Evolutionary conservation across 2,888 invertebrate genomes (phyloP).

Genomic region (Rhopalosiphum nymphaeae): DNA sequence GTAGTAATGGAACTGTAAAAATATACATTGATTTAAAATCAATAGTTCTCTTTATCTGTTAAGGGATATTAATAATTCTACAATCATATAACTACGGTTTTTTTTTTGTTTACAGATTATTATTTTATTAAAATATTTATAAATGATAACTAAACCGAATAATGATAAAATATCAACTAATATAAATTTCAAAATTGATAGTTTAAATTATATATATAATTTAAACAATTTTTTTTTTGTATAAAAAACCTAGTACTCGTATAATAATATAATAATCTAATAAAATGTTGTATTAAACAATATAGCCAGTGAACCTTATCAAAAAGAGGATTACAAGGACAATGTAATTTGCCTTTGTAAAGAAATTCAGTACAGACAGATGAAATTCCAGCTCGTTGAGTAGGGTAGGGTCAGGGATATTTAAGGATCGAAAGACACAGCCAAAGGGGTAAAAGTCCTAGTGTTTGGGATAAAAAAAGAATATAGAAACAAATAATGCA

Average conservation of each 20-base stretch:
- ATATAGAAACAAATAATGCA: not conserved
- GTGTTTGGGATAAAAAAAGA: not conserved
- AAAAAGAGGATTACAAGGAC: slow-evolving; percentile 39
- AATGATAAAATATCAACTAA: not conserved
- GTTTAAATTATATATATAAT: not conserved
- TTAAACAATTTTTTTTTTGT: not conserved
- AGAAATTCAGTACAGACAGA: slow-evolving; percentile 31
- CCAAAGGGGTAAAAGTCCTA: not conserved
- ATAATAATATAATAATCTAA: slow-evolving; percentile 37
- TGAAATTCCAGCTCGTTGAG: slow-evolving; percentile 39
- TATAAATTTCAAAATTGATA: not conserved
- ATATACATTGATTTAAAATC: not conserved
- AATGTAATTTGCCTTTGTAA: slow-evolving; percentile 36
- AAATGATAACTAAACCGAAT: not conserved
- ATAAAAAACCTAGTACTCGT: not conserved
- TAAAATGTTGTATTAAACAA: not conserved
- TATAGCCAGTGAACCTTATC: slow-evolving; percentile 3
- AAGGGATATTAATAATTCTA: not conserved
- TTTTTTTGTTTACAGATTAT: not conserved
- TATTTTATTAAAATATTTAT: not conserved
- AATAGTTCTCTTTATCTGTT: not conserved
- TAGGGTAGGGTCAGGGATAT: slow-evolving; percentile 26
- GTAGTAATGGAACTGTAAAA: not conserved
- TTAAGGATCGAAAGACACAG: slow-evolving; percentile 19
- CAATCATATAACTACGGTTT: not conserved